Conservation (phyloP, 2,797 vertebrate species). For the Hybognathus amarus region DNA sequence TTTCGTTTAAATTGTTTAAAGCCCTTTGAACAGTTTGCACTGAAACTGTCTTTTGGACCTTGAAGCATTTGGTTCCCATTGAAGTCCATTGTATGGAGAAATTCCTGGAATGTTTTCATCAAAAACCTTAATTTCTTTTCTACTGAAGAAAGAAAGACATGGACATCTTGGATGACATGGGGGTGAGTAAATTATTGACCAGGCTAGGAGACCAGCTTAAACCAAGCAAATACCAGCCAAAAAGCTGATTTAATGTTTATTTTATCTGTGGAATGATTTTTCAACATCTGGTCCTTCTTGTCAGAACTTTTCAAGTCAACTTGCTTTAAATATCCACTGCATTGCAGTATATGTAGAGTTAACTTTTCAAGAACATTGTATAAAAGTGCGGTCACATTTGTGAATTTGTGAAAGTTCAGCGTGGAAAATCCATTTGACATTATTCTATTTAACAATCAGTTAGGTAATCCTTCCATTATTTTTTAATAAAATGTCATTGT, state of each 20-base stretch:
- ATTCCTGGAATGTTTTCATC: too few relatives aligned
- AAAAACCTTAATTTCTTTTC: too few relatives aligned
- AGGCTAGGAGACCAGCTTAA: not conserved
- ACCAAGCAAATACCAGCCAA: not conserved
- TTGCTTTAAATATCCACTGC: not conserved
- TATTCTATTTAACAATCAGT: not conserved
- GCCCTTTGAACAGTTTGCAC: too few relatives aligned
- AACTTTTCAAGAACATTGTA: not conserved
- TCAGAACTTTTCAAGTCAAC: not conserved
- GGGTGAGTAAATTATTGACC: too few relatives aligned
- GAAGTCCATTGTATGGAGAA: too few relatives aligned
- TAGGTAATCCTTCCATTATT: not conserved
- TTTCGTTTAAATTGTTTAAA: too few relatives aligned
- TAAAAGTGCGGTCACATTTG: not conserved
- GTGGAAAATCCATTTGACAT: not conserved
- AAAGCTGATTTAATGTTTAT: not conserved
- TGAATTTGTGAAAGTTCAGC: not conserved
- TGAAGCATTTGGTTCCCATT: too few relatives aligned
- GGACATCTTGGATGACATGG: too few relatives aligned
- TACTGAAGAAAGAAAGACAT: too few relatives aligned
- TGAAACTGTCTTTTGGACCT: too few relatives aligned
- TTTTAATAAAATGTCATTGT: too few relatives aligned
- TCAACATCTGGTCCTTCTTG: conserved; percentile 16
- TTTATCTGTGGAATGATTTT: not conserved
- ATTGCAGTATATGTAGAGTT: not conserved